Evolutionary conservation across 35 echinoderm and acorn worm genomes (phyloP).

Genomic region (Patiria miniata): DNA sequence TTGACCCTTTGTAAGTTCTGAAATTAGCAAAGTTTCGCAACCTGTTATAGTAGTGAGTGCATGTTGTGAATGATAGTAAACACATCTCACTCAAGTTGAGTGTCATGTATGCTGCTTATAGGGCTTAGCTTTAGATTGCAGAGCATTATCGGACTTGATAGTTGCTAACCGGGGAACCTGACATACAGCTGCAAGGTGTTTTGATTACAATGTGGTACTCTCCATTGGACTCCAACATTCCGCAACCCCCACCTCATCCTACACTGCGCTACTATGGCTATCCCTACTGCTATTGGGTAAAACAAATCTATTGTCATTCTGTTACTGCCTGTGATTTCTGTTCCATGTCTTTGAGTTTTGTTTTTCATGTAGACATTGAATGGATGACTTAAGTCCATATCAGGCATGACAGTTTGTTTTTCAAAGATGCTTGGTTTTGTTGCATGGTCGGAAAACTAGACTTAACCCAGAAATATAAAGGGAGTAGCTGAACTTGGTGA

Average conservation of each 20-base stretch:
- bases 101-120: background rate
- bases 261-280: constrained; percentile 12
- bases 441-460: too few relatives aligned
- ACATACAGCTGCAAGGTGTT: too few relatives aligned
- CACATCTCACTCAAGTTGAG: background rate
- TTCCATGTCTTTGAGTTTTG: too few relatives aligned
- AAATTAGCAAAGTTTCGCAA: background rate
- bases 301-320: background rate
- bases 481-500: too few relatives aligned
- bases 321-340: background rate
- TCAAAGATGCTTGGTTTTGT: too few relatives aligned
- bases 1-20: constrained; percentile 22
- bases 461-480: too few relatives aligned
- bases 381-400: too few relatives aligned
- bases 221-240: constrained; percentile 21
- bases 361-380: too few relatives aligned
- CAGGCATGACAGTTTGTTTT: too few relatives aligned
- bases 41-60: background rate
- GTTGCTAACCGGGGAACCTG: too few relatives aligned
- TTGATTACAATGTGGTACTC: constrained; percentile 3
- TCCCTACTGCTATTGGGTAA: constrained; percentile 28
- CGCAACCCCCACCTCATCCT: constrained; percentile 4
- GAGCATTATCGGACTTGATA: too few relatives aligned
- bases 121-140: background rate
- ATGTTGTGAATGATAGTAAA: constrained; percentile 2